Base-by-base conservation (phyloP, 2,888 invertebrate species). In the Cetonia aurata region DNA sequence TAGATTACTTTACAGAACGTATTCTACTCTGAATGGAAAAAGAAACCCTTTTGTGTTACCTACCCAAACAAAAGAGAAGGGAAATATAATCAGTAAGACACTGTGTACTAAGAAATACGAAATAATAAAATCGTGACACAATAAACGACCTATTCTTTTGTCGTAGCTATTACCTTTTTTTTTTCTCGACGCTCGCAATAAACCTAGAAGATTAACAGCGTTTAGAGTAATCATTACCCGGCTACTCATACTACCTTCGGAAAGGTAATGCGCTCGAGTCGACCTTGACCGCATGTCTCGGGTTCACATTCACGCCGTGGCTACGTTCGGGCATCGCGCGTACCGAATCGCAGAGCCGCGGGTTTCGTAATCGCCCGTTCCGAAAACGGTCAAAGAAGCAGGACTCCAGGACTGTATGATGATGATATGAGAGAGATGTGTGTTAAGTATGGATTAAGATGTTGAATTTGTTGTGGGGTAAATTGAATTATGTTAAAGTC, bases 281-380 rank as follows among this genome's bases (percentile, higher is more conserved):
- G 62, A 65, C 62, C 62, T 65, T 65, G 62, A 65, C 62, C 62
- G 62, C 50, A 50, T 65, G 50, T 65, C 50, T 65, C 50, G 50
- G 62, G 62, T 65, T 65, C 62, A 65, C 37, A 37, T 65, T 65
- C 62, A 65, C 37, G 41, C 50, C 33, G 50, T 50, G 17, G 6
- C 37, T 50, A 33, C 10, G 37, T 4, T 8, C 50, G 33, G 37
- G 19, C 33, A 13, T 15, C 46, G 15, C 41, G 50, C 50, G 41
- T 9, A n/a, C 62, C 62, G 33, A 50, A 65, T 50, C 1, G 6
- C 37, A 37, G 17, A 52, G 37, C 33, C 50, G 37, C 50, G 62
- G 37, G 50, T 65, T 65, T 50, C 50, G 62, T 65, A 65, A 65
- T 31, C 50, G 12, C 12, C 3, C 19, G 37, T 46, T 50, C 62